Evolutionary conservation across 2,888 invertebrate genomes (phyloP), one percentile per base, ranked within the genome.

Genomic region (Tuta absoluta): DNA sequence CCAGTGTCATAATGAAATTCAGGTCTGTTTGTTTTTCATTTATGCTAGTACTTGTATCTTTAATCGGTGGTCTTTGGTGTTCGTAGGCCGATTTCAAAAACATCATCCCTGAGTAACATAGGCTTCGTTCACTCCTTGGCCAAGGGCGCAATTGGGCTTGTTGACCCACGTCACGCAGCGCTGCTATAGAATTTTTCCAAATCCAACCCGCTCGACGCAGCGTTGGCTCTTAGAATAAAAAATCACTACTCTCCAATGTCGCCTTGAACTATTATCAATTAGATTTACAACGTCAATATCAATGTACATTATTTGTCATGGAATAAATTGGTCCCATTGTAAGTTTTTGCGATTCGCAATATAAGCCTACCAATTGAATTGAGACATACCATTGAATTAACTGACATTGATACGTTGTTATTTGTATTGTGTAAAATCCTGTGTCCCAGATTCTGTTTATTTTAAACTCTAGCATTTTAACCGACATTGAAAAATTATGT

Each of bases 321-420:
- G 63, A 60, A 60, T 64, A 67, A 67, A 63, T 51, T 60, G 24
- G 23, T 49, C 28, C 63, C 48, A 67, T 67, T 69, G 69, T 69
- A 57, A 37, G 59, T 69, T 69, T 68, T 67, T 67, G 67, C 66
- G 37, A 64, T 67, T 65, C 53, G 65, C 64, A 63, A 68, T n/a
- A 68, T 67, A 65, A 38, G 64, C 17, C n/a, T 45, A 45, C 5
- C 17, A 8, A 17, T 17, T 63, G 49, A 61, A 65, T 60, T 12
- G 51, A 33, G 21, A 64, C 61, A 24, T 38, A 41, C n/a, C 14
- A 57, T 57, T 58, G 37, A 58, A 38, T 38, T 17, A 33, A 14
- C 33, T 33, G 57, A 57, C 23, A 53, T 53, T 51, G 51, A 53
- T 23, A 53, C 51, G 23, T 53, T 53, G 24, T 53, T 19, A 49